These are phyloP conservation scores for Phrynocephalus versicolor DNA, from an alignment of 2,113 vertebrate species.

Conservation along the genomic window DNA sequence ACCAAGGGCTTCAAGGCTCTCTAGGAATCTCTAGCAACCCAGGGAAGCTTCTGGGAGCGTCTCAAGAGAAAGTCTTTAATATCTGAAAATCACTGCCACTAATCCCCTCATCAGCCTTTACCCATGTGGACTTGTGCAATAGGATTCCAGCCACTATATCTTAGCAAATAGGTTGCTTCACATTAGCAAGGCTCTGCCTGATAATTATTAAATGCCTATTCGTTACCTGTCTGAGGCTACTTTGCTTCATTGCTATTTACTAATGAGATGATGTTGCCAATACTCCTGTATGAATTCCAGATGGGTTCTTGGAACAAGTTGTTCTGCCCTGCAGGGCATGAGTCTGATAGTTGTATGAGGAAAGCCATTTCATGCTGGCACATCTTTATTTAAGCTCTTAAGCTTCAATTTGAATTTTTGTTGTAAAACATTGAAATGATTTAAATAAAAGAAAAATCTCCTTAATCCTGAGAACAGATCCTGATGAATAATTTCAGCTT, in stretches of 20 bases:
- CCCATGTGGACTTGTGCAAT: too few relatives aligned
- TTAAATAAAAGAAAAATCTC: neutral
- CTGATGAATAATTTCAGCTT: constrained; percentile 24
- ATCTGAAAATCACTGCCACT: too few relatives aligned
- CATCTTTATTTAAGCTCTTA: constrained; percentile 58
- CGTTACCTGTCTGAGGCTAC: neutral
- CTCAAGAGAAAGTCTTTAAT: too few relatives aligned
- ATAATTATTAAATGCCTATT: neutral
- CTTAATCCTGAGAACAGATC: constrained; percentile 19
- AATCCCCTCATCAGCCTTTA: too few relatives aligned
- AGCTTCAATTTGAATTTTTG: constrained; percentile 52
- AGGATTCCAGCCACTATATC: neutral
- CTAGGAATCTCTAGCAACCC: neutral
- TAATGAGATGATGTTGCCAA: accelerated
- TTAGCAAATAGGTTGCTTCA: neutral
- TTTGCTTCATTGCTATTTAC: neutral
- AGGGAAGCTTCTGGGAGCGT: neutral
- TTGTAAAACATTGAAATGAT: constrained; percentile 59
- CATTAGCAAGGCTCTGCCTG: neutral
- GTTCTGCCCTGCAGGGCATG: neutral
- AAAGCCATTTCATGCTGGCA: constrained; percentile 23
- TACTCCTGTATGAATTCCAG: neutral
- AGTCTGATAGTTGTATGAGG: neutral
- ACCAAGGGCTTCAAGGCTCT: neutral
- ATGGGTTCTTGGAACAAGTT: neutral